Percentiles rank a stretch among this genome's conserved stretches.
phyloP scores from a whole-genome alignment of 2,797 vertebrate genomes.

The Cryptoblepharus egeriae region DNA sequence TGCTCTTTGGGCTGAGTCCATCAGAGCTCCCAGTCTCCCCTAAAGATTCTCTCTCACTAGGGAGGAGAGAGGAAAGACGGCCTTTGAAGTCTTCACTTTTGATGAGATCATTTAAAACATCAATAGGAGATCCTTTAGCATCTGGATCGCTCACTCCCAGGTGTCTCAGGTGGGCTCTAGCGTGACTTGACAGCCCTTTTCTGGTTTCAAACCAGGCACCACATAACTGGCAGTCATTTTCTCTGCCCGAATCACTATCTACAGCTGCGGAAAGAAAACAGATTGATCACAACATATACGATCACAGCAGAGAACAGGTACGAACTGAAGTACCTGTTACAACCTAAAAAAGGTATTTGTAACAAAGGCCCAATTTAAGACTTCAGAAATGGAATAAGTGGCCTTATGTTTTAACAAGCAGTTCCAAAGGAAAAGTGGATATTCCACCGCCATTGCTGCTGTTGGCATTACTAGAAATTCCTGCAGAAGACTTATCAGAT shows the following conservation, averaged over 20 bases:
- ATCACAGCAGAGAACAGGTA: slow-evolving; percentile 9
- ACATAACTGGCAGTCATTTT: slow-evolving; percentile 92
- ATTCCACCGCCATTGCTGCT: slow-evolving; percentile 20
- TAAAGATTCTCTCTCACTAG: slow-evolving; percentile 71
- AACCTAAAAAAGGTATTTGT: background rate
- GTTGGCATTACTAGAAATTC: slow-evolving; percentile 4
- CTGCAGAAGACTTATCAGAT: slow-evolving; percentile 14
- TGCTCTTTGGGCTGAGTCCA: slow-evolving; percentile 56
- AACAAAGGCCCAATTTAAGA: background rate
- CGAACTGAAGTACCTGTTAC: slow-evolving; percentile 32
- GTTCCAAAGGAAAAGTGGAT: slow-evolving; percentile 17
- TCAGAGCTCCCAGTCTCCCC: slow-evolving; percentile 70
- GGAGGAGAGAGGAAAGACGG: slow-evolving; percentile 78
- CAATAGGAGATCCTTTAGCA: slow-evolving; percentile 92
- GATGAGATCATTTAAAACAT: slow-evolving; percentile 90
- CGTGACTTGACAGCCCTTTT: slow-evolving; percentile 93
- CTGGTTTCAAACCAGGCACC: slow-evolving; percentile 96
- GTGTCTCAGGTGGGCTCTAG: slow-evolving; percentile 91
- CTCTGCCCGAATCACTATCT: slow-evolving; percentile 88
- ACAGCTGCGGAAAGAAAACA: slow-evolving; percentile 82
- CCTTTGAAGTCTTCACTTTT: slow-evolving; percentile 90
- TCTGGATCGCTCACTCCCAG: slow-evolving; percentile 92
- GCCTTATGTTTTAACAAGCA: slow-evolving; percentile 1
- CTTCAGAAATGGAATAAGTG: slow-evolving; percentile 26
- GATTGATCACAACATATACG: slow-evolving; percentile 49